Conservation (phyloP, 1,140 invertebrate genomes). For the Drosophila pseudoobscura region DNA sequence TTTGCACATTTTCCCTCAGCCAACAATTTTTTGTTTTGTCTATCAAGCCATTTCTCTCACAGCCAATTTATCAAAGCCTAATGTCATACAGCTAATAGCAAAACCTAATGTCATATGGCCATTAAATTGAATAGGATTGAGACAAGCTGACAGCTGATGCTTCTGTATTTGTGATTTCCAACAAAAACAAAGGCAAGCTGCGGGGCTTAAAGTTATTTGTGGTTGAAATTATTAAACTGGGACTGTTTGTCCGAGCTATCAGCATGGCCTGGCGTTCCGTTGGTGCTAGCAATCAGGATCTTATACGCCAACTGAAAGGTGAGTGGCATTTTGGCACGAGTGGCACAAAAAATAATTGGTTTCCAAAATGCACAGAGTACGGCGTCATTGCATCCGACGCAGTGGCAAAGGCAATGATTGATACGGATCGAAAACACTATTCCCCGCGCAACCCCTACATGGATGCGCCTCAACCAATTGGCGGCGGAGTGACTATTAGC, state of each 20-base stretch:
- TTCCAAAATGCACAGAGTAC: conserved; percentile 87
- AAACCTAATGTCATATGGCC: too few species aligned
- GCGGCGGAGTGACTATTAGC: conserved; percentile 96
- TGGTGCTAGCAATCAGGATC: conserved; percentile 92
- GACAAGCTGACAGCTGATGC: not conserved
- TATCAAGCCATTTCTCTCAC: too few species aligned
- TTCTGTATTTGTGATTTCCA: not conserved
- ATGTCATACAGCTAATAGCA: too few species aligned
- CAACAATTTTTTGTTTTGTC: too few species aligned
- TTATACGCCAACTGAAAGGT: conserved; percentile 93
- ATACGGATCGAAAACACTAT: conserved; percentile 93
- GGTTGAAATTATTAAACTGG: conserved; percentile 42
- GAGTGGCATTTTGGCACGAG: conserved; percentile 55
- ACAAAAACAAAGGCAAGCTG: conserved; percentile 30
- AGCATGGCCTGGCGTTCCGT: conserved; percentile 91
- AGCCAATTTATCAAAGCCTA: too few species aligned
- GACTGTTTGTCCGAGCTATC: conserved; percentile 54
- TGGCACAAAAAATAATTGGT: conserved; percentile 26
- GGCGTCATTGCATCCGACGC: conserved; percentile 91
- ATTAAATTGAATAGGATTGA: not conserved
- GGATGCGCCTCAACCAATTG: conserved; percentile 95
- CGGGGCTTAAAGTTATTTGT: conserved; percentile 25
- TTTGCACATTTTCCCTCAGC: too few species aligned
- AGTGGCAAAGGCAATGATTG: conserved; percentile 93
- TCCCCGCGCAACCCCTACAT: conserved; percentile 88